These are phyloP conservation scores for Aurelia sp. DNA, from an alignment of 30 jellyfish, hydroid and myxozoan genomes.

Conservation along the genomic window DNA sequence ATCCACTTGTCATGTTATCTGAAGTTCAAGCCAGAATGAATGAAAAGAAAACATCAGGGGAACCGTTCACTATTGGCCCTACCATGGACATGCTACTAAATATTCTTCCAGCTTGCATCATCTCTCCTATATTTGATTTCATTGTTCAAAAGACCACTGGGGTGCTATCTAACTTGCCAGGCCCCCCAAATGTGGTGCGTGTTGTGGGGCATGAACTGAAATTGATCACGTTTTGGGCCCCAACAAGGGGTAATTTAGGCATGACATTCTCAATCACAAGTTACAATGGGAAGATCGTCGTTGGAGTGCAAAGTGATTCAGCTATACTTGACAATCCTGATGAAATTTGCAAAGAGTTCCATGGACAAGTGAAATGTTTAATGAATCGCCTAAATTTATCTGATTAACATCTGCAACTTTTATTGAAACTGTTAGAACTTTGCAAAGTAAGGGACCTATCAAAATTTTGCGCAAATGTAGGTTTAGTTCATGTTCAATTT, in stretches of 20 bases:
- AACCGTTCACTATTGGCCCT: conserved; percentile 71
- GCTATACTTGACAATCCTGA: conserved; percentile 69
- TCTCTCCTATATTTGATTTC: conserved; percentile 49
- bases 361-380: conserved; percentile 50
- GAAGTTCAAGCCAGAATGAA: conserved; percentile 64
- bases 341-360: conserved; percentile 56
- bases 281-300: conserved; percentile 60
- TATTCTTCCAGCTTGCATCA: conserved; percentile 62
- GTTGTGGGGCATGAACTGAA: conserved; percentile 63
- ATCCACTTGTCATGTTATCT: conserved; percentile 56
- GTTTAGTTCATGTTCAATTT: too few relatives aligned
- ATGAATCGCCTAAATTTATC: conserved; percentile 24
- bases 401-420: not conserved
- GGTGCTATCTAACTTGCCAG: conserved; percentile 77
- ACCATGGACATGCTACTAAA: conserved; percentile 55
- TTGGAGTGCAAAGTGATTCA: conserved; percentile 71
- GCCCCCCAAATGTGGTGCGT: conserved; percentile 64
- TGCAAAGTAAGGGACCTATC: too few relatives aligned
- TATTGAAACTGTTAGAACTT: too few relatives aligned
- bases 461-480: too few relatives aligned
- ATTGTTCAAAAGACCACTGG: conserved; percentile 69
- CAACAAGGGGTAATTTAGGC: conserved; percentile 77
- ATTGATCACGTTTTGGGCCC: conserved; percentile 85
- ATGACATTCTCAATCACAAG: conserved; percentile 72
- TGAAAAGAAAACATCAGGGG: conserved; percentile 75